phyloP scores from a whole-genome alignment of 1,140 invertebrate genomes.

The Ylistrum balloti region DNA sequence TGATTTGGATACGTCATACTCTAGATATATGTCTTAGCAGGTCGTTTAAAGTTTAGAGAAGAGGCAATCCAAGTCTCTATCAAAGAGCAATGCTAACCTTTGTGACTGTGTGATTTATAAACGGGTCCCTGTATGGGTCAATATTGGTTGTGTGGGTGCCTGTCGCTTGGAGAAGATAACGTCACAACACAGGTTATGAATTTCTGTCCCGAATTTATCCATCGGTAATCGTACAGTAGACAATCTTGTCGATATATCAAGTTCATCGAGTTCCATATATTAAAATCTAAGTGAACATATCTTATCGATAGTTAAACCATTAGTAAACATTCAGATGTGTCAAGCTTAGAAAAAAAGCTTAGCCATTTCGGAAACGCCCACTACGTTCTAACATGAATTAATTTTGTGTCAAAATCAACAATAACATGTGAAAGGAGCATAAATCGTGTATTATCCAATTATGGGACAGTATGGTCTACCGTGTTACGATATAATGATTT shows the following conservation, averaged over 20 bases:
- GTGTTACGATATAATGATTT: too few relatives aligned
- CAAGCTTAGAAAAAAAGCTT: conserved; percentile 13
- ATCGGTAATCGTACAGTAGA: not conserved
- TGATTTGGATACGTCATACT: not conserved
- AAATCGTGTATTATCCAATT: too few relatives aligned
- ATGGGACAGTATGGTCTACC: too few relatives aligned
- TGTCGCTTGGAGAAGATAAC: conserved; percentile 3
- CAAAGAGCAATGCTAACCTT: not conserved
- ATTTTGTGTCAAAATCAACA: not conserved
- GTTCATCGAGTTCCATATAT: not conserved
- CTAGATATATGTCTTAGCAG: conserved; percentile 18
- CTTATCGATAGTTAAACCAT: not conserved
- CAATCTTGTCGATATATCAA: not conserved
- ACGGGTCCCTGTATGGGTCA: not conserved
- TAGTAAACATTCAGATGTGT: conserved; percentile 17
- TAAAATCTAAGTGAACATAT: not conserved
- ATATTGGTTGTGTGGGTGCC: conserved; percentile 21
- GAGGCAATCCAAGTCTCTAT: not conserved
- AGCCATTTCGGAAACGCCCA: not conserved
- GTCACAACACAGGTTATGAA: not conserved
- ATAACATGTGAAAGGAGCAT: not conserved
- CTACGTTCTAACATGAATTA: not conserved
- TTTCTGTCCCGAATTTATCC: not conserved
- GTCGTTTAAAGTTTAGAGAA: conserved; percentile 38
- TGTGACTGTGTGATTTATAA: not conserved